phyloP scores from a whole-genome alignment of 2,888 invertebrate genomes.

The Nomada hirtipes region DNA sequence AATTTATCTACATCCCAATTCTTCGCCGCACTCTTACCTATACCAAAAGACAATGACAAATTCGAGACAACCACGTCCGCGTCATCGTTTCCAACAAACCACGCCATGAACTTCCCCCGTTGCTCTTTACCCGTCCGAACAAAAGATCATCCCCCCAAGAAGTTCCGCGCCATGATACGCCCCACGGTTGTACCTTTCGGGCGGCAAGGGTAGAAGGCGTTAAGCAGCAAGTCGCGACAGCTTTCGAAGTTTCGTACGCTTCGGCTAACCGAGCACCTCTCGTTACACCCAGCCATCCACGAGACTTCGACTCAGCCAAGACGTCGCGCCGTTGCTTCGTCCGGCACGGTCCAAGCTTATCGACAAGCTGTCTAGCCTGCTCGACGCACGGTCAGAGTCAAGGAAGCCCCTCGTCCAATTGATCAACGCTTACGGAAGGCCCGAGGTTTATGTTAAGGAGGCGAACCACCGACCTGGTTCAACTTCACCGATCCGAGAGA shows the following conservation, averaged over 20 bases:
- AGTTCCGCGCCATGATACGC: conserved; percentile 14
- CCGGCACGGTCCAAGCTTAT: conserved; percentile 51
- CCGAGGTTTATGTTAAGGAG: conserved; percentile 72
- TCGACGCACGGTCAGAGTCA: conserved; percentile 60
- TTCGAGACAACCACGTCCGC: neutral
- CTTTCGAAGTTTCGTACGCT: conserved; percentile 37
- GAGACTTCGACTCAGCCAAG: conserved; percentile 15
- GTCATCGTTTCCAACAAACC: too few relatives aligned
- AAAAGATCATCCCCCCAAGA: conserved; percentile 10
- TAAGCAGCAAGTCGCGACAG: conserved; percentile 33
- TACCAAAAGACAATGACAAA: neutral
- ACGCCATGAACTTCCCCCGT: neutral
- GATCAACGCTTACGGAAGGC: conserved; percentile 51
- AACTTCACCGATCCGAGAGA: conserved; percentile 40
- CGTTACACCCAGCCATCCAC: conserved; percentile 30
- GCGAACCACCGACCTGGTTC: conserved; percentile 48
- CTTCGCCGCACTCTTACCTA: too few relatives aligned
- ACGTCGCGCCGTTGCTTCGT: conserved; percentile 13
- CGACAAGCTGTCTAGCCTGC: conserved; percentile 57
- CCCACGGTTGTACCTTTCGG: conserved; percentile 16
- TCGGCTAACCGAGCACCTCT: conserved; percentile 44
- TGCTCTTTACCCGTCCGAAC: conserved; percentile 1
- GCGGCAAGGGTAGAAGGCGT: conserved; percentile 25
- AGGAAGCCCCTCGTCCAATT: conserved; percentile 56
- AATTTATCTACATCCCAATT: too few relatives aligned